Percentiles rank a stretch among this genome's conserved stretches.
Evolutionary conservation across 2,113 vertebrate species (phyloP).

Genomic region (Myocastor coypus): DNA sequence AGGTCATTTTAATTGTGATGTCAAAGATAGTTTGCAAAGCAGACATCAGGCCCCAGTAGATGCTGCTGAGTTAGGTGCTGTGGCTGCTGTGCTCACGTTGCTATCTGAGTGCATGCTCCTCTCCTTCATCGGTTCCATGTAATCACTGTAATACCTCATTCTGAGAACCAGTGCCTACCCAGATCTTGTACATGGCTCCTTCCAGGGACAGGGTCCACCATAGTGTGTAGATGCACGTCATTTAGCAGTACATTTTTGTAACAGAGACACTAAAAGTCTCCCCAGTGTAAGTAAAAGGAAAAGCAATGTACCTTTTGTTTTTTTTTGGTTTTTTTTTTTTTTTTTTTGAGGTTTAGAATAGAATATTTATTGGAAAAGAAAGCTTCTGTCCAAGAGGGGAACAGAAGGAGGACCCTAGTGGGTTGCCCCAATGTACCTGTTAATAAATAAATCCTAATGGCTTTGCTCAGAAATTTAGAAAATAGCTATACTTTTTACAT

Average conservation of each 20-base stretch:
- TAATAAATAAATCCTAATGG: conserved; percentile 54
- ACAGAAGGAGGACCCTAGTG: no score
- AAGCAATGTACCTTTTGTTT: conserved; percentile 8
- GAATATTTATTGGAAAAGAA: no score
- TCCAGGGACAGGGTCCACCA: conserved; percentile 35
- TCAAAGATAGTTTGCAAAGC: conserved; percentile 46
- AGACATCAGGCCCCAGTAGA: background rate
- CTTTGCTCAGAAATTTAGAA: conserved; percentile 59
- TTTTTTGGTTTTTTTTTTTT: no score
- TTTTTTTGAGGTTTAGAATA: no score
- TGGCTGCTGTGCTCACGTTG: conserved; percentile 51
- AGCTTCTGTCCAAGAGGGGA: no score
- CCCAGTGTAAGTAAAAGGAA: background rate
- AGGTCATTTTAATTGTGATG: conserved; percentile 38
- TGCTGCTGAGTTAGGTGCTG: background rate
- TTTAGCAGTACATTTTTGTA: conserved; percentile 53
- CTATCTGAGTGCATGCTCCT: conserved; percentile 67
- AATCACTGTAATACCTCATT: conserved; percentile 55
- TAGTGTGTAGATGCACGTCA: conserved; percentile 51
- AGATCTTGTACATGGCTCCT: conserved; percentile 50
- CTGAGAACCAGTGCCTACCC: conserved; percentile 40
- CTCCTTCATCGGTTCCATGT: conserved; percentile 65
- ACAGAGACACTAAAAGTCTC: conserved; percentile 1
- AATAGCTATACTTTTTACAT: conserved; percentile 9
- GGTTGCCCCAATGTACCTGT: background rate